These are phyloP conservation scores for Acleris emargana DNA, from an alignment of 2,888 invertebrate species.

Conservation along the genomic window DNA sequence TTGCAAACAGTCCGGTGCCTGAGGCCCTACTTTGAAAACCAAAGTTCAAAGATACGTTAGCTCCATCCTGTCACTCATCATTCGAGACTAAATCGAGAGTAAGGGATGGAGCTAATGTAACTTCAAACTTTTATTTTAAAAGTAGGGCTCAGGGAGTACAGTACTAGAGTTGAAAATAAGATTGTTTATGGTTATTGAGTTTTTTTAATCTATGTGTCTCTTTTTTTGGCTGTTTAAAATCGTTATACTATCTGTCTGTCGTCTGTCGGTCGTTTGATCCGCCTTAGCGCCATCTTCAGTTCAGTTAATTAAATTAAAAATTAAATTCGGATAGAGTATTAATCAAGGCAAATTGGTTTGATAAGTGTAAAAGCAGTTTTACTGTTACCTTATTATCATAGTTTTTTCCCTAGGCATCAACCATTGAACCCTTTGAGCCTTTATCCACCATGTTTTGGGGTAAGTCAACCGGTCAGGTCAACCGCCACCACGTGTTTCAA, in stretches of 20 bases:
- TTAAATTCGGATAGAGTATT: not conserved
- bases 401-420: conserved; percentile 9
- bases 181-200: conserved; percentile 1
- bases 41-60: no score
- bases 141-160: no score
- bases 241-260: not conserved
- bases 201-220: not conserved
- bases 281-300: conserved; percentile 23
- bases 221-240: not conserved
- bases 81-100: no score
- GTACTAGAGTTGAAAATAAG: no score
- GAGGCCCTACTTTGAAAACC: no score
- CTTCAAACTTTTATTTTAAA: no score
- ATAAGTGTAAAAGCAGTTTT: conserved; percentile 8
- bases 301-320: conserved; percentile 3
- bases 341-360: not conserved
- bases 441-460: conserved; percentile 74
- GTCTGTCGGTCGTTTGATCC: not conserved
- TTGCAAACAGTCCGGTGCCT: no score
- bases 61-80: no score
- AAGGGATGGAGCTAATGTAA: no score
- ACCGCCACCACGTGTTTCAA: conserved; percentile 70
- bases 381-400: conserved; percentile 4
- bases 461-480: conserved; percentile 62
- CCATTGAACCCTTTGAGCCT: conserved; percentile 28